Percentiles rank a stretch among this genome's conserved stretches.
phyloP scores from a whole-genome alignment of 2,888 invertebrate species.

The Allolobophora icterica region DNA sequence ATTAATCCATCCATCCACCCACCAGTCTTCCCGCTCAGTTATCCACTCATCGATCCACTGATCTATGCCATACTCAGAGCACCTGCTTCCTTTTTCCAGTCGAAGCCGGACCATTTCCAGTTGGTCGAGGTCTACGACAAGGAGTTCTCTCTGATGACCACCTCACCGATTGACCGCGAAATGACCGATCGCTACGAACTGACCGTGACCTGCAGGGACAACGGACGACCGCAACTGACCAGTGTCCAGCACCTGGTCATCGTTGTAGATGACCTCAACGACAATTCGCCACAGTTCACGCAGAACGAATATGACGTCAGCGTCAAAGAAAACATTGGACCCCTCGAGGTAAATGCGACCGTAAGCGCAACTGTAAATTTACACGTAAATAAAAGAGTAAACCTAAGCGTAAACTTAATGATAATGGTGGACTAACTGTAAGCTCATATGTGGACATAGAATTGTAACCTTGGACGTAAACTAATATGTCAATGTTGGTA shows the following conservation, averaged over 20 bases:
- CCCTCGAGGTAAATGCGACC: conserved; percentile 24
- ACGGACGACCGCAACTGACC: conserved; percentile 40
- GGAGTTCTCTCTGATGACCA: conserved; percentile 35
- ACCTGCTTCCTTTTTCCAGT: neutral
- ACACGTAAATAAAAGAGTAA: neutral
- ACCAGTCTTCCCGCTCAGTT: neutral
- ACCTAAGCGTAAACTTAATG: neutral
- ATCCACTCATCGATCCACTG: neutral
- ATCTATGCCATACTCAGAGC: too few relatives aligned
- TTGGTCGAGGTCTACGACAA: neutral
- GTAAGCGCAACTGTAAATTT: neutral
- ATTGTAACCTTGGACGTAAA: neutral
- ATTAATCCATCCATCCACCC: too few relatives aligned
- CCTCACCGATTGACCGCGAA: conserved; percentile 43
- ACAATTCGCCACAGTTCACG: conserved; percentile 45
- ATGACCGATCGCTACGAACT: conserved; percentile 39
- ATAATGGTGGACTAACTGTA: too few relatives aligned
- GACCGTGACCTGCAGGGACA: conserved; percentile 42
- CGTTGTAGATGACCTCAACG: conserved; percentile 45
- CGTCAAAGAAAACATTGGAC: conserved; percentile 43
- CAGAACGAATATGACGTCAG: conserved; percentile 39
- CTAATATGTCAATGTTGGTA: neutral
- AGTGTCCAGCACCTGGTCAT: conserved; percentile 37
- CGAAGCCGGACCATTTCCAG: neutral
- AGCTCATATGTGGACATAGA: too few relatives aligned